Evolutionary conservation across 1,140 invertebrate genomes (phyloP).

Genomic region (Drosophila ananassae): DNA sequence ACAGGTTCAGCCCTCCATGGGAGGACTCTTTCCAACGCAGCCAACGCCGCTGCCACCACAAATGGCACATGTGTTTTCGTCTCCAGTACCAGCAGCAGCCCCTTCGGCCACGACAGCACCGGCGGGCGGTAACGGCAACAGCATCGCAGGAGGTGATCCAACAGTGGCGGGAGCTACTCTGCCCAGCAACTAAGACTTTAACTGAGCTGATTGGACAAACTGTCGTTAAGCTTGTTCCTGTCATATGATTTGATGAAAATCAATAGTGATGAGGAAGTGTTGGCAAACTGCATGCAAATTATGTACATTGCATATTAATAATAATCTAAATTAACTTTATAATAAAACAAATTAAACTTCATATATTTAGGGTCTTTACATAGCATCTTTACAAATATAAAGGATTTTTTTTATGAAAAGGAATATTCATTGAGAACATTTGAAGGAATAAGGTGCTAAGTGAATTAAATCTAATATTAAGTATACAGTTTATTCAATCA

Average conservation of each 20-base stretch:
- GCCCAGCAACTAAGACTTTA: constrained; percentile 34
- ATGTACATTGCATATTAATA: constrained; percentile 57
- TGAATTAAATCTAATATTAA: neutral
- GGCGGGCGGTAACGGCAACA: neutral
- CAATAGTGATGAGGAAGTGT: constrained; percentile 25
- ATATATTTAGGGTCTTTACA: constrained; percentile 1
- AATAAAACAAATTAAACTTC: constrained; percentile 42
- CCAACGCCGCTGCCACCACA: constrained; percentile 77
- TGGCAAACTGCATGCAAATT: constrained; percentile 35
- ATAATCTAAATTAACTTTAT: constrained; percentile 48
- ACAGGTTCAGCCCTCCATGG: constrained; percentile 79
- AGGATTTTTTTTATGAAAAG: neutral
- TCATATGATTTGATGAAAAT: constrained; percentile 45
- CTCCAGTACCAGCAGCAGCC: constrained; percentile 19
- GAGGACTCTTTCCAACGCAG: constrained; percentile 72
- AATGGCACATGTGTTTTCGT: constrained; percentile 67
- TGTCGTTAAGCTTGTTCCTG: constrained; percentile 63
- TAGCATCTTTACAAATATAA: neutral
- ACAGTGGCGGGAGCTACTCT: constrained; percentile 15
- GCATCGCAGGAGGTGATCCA: constrained; percentile 10
- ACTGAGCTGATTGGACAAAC: constrained; percentile 30
- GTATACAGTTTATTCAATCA: neutral
- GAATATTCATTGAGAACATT: neutral
- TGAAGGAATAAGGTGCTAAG: neutral
- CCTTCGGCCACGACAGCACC: constrained; percentile 9